Conservation (phyloP, 2,113 vertebrate species). For the Tapirus terrestris region DNA sequence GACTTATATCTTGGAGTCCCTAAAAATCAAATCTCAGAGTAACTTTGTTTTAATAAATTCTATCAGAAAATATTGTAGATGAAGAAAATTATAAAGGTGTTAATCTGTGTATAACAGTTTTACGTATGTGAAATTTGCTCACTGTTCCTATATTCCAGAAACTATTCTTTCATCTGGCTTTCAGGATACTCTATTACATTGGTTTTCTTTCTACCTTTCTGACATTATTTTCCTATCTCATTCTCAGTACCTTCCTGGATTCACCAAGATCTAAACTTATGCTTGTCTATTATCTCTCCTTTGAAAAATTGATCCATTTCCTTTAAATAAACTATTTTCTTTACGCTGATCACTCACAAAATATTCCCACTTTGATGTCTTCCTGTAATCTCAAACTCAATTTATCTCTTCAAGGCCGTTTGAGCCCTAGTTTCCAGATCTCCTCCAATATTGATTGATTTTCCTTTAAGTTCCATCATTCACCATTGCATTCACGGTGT, state of each 20-base stretch:
- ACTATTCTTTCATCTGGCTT: neutral
- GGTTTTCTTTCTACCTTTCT: neutral
- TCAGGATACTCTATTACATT: neutral
- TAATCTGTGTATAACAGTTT: neutral
- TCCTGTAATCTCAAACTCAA: constrained; percentile 23
- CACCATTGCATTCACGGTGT: neutral
- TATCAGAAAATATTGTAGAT: neutral
- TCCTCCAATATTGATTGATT: constrained; percentile 6
- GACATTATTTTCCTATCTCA: neutral
- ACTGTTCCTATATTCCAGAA: neutral
- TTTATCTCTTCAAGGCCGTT: neutral
- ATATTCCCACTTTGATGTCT: neutral
- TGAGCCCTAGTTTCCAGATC: neutral
- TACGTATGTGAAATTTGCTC: neutral
- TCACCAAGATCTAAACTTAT: neutral
- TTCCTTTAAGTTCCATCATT: constrained; percentile 29
- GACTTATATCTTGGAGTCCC: neutral
- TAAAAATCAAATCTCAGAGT: neutral
- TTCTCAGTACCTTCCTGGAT: neutral
- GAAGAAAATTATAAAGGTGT: neutral
- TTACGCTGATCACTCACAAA: neutral
- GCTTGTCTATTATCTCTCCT: neutral
- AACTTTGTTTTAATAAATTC: neutral
- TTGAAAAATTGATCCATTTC: neutral
- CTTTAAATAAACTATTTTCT: constrained; percentile 4